phyloP scores from a whole-genome alignment of 2,113 vertebrate species.

The Plecturocebus donacophilus region DNA sequence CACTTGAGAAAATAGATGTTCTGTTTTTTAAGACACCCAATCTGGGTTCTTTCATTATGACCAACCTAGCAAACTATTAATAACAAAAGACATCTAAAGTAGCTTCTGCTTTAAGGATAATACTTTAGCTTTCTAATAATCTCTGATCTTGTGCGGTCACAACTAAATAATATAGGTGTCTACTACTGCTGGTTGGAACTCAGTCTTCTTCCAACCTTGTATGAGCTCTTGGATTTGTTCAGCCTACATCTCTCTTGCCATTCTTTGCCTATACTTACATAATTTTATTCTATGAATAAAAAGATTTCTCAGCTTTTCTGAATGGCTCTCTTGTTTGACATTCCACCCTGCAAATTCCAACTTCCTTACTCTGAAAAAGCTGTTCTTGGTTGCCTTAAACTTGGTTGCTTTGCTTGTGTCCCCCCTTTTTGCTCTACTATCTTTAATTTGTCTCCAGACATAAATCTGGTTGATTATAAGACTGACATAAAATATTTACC shows the following conservation, averaged over 20 bases:
- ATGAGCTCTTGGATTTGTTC: background rate
- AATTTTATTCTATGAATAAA: background rate
- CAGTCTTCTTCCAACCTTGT: background rate
- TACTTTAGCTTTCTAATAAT: background rate
- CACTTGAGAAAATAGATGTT: background rate
- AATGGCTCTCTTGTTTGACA: background rate
- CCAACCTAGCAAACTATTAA: background rate
- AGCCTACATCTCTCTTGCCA: background rate
- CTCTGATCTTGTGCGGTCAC: background rate
- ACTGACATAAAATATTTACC: background rate
- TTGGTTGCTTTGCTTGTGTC: background rate
- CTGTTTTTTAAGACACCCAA: background rate
- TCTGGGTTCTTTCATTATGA: background rate
- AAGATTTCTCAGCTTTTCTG: background rate
- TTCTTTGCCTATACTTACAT: background rate
- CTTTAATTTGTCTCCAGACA: background rate
- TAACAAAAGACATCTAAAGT: background rate
- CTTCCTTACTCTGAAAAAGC: background rate
- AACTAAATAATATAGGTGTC: background rate
- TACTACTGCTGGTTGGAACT: background rate
- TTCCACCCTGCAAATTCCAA: background rate
- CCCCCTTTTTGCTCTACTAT: background rate
- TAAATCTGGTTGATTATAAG: background rate
- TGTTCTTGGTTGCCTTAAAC: background rate
- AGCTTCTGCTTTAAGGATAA: background rate